Conservation (phyloP, 2,113 vertebrate species). For the Aptenodytes forsteri region DNA sequence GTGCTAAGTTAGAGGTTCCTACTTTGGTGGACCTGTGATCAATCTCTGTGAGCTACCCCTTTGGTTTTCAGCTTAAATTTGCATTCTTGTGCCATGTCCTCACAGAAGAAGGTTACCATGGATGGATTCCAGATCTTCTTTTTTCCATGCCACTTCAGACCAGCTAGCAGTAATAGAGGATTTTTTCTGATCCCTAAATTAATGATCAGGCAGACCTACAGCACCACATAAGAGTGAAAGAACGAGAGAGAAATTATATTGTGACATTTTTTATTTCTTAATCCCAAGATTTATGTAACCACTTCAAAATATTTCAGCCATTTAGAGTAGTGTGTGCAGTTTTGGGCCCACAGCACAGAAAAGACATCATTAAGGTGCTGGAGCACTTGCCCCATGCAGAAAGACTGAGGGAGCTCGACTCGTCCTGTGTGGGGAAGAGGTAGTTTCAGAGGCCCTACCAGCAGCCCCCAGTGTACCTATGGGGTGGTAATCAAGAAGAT, state of each 20-base stretch:
- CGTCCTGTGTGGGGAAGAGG: no score
- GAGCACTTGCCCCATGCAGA: neutral
- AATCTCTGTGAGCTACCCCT: neutral
- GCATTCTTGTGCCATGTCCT: neutral
- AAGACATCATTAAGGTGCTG: neutral
- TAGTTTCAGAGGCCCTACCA: neutral
- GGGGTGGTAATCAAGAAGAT: neutral
- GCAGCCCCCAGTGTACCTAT: neutral
- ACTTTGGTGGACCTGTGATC: neutral
- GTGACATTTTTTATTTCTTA: neutral
- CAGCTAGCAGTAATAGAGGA: neutral
- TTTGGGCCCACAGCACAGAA: neutral
- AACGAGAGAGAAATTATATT: neutral
- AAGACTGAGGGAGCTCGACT: accelerated
- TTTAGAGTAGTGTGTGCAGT: neutral
- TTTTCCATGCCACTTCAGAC: neutral
- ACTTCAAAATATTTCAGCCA: neutral
- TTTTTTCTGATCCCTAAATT: neutral
- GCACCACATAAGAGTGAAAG: neutral
- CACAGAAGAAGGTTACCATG: neutral
- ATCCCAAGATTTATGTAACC: neutral
- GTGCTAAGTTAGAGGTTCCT: neutral
- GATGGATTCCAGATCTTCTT: neutral
- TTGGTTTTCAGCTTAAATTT: neutral
- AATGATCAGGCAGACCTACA: neutral